These are phyloP conservation scores for Lasioglossum marginatum DNA, from an alignment of 2,888 invertebrate species.

Conservation along the genomic window DNA sequence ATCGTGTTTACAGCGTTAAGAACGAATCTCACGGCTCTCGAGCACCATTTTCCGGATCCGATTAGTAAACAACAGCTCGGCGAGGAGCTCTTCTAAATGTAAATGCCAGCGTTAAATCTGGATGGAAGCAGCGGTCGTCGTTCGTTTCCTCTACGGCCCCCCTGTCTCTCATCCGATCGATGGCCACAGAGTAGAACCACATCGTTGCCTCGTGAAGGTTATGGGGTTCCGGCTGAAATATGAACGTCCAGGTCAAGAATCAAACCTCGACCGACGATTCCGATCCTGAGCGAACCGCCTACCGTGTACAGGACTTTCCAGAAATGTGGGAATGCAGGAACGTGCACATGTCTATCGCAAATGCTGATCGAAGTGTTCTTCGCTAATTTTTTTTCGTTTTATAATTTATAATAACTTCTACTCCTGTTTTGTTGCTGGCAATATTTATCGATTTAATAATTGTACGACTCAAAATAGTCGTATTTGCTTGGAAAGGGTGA, in stretches of 20 bases:
- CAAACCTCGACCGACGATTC: constrained; percentile 14
- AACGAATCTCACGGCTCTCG: constrained; percentile 72
- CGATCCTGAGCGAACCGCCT: constrained; percentile 6
- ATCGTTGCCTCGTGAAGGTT: constrained; percentile 9
- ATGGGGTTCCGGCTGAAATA: constrained; percentile 23
- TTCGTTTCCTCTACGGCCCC: constrained; percentile 30
- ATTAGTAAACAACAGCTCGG: constrained; percentile 76
- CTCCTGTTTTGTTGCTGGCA: not conserved
- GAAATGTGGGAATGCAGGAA: not conserved
- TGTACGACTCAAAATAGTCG: too few relatives aligned
- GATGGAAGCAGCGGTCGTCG: constrained; percentile 59
- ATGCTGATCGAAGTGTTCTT: not conserved
- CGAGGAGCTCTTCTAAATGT: constrained; percentile 80
- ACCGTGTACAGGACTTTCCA: not conserved
- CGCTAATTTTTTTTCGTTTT: not conserved
- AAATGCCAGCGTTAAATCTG: constrained; percentile 81
- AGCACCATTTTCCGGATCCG: constrained; percentile 76
- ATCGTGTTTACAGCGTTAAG: constrained; percentile 74
- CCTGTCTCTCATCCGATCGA: constrained; percentile 39
- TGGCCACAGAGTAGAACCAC: constrained; percentile 17
- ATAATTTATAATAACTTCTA: not conserved
- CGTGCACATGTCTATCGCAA: not conserved
- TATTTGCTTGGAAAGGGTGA: too few relatives aligned
- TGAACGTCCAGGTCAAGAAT: constrained; percentile 32
- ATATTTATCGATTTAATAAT: too few relatives aligned